Conservation (phyloP, 2,888 invertebrate species). For the Endomychus coccineus region DNA sequence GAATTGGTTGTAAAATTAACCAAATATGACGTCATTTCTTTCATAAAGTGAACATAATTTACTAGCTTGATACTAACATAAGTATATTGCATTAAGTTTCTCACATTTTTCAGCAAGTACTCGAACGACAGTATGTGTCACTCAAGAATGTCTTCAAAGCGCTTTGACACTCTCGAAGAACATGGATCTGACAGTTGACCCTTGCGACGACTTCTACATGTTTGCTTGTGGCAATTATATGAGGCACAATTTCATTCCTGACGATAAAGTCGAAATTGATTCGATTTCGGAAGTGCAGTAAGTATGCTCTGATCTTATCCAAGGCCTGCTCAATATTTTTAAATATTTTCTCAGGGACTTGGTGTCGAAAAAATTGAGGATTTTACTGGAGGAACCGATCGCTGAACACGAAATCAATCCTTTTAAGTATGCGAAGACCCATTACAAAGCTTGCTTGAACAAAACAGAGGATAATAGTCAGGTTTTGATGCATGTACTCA, state of each 20-base stretch:
- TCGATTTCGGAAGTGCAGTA: conserved; percentile 57
- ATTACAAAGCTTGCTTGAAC: conserved; percentile 79
- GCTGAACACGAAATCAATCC: conserved; percentile 52
- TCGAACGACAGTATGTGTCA: conserved; percentile 36
- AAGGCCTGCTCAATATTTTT: not conserved
- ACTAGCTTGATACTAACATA: no score
- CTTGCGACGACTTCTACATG: conserved; percentile 70
- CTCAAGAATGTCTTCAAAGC: conserved; percentile 69
- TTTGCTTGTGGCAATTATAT: conserved; percentile 67
- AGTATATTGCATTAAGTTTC: no score
- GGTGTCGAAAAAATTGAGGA: conserved; percentile 59
- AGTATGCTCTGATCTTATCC: conserved; percentile 1
- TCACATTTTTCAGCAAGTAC: no score
- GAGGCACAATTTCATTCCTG: conserved; percentile 59
- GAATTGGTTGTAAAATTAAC: no score
- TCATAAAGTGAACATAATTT: no score
- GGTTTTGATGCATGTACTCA: conserved; percentile 16
- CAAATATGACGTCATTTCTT: no score
- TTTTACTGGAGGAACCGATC: conserved; percentile 54
- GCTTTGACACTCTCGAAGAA: conserved; percentile 58
- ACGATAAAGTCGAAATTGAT: conserved; percentile 66
- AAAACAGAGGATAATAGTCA: conserved; percentile 32
- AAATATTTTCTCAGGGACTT: conserved; percentile 45
- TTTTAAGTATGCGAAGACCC: conserved; percentile 62
- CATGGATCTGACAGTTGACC: conserved; percentile 59